Percentiles rank a stretch among this genome's conserved stretches.
phyloP scores from a whole-genome alignment of 2,113 vertebrate species.

The Mixornis gularis region DNA sequence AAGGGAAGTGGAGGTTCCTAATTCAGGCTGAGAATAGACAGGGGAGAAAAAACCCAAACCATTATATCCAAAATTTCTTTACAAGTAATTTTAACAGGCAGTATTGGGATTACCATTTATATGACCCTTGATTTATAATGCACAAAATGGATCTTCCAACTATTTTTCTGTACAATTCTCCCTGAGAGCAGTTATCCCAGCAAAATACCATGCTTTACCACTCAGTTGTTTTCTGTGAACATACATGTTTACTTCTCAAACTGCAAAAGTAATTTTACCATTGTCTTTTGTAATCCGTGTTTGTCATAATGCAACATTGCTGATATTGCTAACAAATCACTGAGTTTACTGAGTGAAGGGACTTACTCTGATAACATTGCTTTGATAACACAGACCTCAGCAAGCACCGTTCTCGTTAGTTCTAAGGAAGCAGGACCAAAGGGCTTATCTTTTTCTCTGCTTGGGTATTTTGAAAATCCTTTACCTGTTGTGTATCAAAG shows the following conservation, averaged over 20 bases:
- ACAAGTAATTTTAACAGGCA: neutral
- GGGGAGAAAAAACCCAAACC: neutral
- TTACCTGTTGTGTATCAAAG: neutral
- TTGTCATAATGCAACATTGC: conserved; percentile 13
- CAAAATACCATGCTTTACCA: neutral
- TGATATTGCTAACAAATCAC: conserved; percentile 12
- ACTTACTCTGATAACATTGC: neutral
- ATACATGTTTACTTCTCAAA: neutral
- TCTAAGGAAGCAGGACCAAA: neutral
- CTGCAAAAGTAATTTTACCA: neutral
- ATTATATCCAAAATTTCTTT: neutral
- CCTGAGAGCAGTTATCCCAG: neutral
- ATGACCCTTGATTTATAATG: neutral
- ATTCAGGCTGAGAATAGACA: neutral
- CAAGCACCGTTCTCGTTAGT: neutral
- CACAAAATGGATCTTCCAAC: neutral
- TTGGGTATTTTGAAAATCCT: conserved; percentile 1
- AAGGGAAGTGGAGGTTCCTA: neutral
- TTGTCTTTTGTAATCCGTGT: neutral
- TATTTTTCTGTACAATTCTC: neutral
- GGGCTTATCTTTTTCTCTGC: neutral
- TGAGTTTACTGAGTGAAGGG: neutral
- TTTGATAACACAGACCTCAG: neutral
- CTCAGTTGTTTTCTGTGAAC: neutral
- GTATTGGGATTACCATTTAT: neutral